Conservation (phyloP, 1,140 invertebrate genomes). For the Diabrotica virgifera region DNA sequence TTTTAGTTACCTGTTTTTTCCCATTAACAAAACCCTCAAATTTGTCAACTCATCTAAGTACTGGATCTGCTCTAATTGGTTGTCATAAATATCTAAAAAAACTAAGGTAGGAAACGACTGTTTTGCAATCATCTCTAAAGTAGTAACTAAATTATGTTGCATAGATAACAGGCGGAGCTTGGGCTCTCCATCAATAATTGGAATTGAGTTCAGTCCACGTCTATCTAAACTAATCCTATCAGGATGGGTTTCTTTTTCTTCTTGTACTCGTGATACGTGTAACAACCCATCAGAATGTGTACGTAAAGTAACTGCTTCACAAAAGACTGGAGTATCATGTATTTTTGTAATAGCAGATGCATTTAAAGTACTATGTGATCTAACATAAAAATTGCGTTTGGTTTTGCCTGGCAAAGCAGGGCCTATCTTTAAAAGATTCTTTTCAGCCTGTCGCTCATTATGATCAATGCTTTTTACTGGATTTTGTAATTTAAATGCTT, state of each 20-base stretch:
- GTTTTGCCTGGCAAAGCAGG: slow-evolving; percentile 56
- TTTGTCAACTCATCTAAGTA: slow-evolving; percentile 71
- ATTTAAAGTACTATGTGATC: slow-evolving; percentile 56
- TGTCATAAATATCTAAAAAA: slow-evolving; percentile 91
- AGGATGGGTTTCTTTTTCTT: slow-evolving; percentile 71
- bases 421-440: slow-evolving; percentile 58
- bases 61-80: slow-evolving; percentile 83
- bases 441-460: slow-evolving; percentile 25
- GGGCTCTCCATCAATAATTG: slow-evolving; percentile 71
- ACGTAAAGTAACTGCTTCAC: slow-evolving; percentile 37
- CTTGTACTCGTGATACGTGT: slow-evolving; percentile 61
- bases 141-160: slow-evolving; percentile 85
- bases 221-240: slow-evolving; percentile 76
- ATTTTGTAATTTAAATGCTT: slow-evolving; percentile 25
- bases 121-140: slow-evolving; percentile 62
- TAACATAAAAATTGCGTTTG: slow-evolving; percentile 51
- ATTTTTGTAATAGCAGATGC: slow-evolving; percentile 32
- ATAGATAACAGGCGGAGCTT: slow-evolving; percentile 77
- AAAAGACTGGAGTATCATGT: slow-evolving; percentile 28
- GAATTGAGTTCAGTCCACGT: slow-evolving; percentile 70
- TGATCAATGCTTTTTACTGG: slow-evolving; percentile 31
- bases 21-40: slow-evolving; percentile 80
- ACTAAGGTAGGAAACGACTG: slow-evolving; percentile 72
- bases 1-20: slow-evolving; percentile 72
- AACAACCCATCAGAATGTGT: slow-evolving; percentile 45